Percentiles rank a stretch among this genome's conserved stretches.
These are phyloP conservation scores for Diploptera punctata DNA, from an alignment of 2,888 invertebrate genomes.

Conservation along the genomic window DNA sequence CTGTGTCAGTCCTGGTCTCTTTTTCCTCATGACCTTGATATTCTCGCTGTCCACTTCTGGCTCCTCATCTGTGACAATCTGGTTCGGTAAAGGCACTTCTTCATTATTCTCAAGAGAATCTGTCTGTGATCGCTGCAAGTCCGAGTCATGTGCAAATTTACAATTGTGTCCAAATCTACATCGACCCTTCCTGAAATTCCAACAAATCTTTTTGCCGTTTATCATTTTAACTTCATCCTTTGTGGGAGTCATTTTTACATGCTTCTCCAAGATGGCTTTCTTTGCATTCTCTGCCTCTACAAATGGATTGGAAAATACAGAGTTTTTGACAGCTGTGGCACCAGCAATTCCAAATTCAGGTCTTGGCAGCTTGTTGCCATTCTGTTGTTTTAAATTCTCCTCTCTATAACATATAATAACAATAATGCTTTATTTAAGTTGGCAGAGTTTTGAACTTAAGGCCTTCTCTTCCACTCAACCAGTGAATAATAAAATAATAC, in stretches of 20 bases:
- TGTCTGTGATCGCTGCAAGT: constrained; percentile 67
- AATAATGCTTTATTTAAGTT: too few relatives aligned
- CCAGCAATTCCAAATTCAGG: constrained; percentile 63
- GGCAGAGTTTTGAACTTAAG: too few relatives aligned
- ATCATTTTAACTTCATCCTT: constrained; percentile 77
- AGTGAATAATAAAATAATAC: too few relatives aligned
- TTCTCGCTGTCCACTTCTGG: constrained; percentile 59
- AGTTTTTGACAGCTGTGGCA: constrained; percentile 62
- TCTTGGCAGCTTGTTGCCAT: constrained; percentile 63
- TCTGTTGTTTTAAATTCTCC: neutral
- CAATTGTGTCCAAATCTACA: constrained; percentile 93
- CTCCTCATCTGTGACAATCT: constrained; percentile 54
- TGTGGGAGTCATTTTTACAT: constrained; percentile 86
- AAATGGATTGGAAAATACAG: constrained; percentile 89
- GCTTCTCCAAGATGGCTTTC: constrained; percentile 85
- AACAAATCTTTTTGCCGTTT: constrained; percentile 89
- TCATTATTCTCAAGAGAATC: constrained; percentile 29
- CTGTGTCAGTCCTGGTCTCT: constrained; percentile 79
- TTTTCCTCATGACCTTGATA: constrained; percentile 63
- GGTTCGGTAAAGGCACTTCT: constrained; percentile 24
- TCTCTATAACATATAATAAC: too few relatives aligned
- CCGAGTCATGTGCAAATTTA: constrained; percentile 90
- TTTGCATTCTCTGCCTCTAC: constrained; percentile 86
- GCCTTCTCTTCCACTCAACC: too few relatives aligned
- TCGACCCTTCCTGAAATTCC: constrained; percentile 90